phyloP scores from a whole-genome alignment of 2,113 vertebrate species.

The Mungos mungo region DNA sequence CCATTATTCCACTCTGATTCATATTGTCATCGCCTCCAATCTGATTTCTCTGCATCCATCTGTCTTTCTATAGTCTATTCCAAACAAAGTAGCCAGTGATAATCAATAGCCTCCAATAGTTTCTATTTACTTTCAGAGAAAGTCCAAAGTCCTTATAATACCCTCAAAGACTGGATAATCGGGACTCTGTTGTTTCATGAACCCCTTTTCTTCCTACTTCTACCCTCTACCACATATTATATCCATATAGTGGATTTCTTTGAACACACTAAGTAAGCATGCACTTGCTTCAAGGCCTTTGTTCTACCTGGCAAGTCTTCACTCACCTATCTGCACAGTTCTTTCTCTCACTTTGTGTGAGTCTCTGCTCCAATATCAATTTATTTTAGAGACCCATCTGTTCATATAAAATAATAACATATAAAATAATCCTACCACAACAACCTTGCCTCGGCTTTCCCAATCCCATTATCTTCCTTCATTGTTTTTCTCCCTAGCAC shows the following conservation, averaged over 20 bases:
- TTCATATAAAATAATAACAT: neutral
- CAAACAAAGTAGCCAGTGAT: neutral
- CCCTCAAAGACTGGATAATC: neutral
- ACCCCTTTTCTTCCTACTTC: neutral
- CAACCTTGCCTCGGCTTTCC: neutral
- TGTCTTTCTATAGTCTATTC: neutral
- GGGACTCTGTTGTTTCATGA: neutral
- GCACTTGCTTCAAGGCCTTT: neutral
- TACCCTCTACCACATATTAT: neutral
- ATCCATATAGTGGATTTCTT: neutral
- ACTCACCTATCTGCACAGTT: neutral
- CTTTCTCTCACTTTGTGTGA: neutral
- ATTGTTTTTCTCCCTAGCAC: neutral
- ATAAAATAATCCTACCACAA: neutral
- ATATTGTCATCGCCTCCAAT: neutral
- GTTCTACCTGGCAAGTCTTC: neutral
- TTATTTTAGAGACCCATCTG: neutral
- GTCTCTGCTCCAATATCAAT: neutral
- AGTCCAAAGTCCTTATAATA: neutral
- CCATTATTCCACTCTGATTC: neutral
- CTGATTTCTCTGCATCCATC: neutral
- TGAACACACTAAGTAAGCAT: neutral
- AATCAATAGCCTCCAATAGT: neutral
- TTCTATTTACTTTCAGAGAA: conserved; percentile 14
- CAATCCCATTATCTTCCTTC: neutral